A percentile compares a stretch with the other conserved stretches of the same genome.
These are phyloP conservation scores for Pyrgilauda ruficollis DNA, from an alignment of 2,113 vertebrate species.

Conservation along the genomic window DNA sequence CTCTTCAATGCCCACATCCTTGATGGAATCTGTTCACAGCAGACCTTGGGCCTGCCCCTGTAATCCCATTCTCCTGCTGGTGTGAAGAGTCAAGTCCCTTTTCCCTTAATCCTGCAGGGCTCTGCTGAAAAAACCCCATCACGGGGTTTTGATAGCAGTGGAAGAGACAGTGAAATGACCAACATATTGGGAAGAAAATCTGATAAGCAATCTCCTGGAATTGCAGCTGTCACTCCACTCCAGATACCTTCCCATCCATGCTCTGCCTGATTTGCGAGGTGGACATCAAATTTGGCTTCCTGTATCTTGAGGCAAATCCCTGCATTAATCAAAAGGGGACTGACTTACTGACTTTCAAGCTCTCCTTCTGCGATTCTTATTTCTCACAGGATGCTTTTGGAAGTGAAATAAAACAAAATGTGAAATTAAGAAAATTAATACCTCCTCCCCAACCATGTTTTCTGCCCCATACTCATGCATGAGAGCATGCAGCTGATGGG, in stretches of 20 bases:
- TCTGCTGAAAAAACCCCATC: not conserved
- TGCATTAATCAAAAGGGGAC: not conserved
- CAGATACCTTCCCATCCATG: not conserved
- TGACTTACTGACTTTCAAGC: not conserved
- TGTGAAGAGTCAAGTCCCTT: not conserved
- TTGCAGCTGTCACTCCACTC: accelerated
- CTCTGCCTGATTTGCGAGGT: not conserved
- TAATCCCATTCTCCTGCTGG: not conserved
- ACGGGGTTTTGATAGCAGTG: accelerated
- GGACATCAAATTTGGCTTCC: not conserved
- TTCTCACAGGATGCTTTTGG: not conserved
- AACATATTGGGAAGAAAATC: not conserved
- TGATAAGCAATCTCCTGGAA: not conserved
- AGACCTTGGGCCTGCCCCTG: not conserved
- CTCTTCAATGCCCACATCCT: not conserved
- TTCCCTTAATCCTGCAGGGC: not conserved
- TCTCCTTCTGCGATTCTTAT: not conserved
- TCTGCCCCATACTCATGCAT: not conserved
- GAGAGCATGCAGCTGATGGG: not conserved
- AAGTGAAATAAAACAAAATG: not conserved
- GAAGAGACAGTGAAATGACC: not conserved
- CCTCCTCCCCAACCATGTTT: not conserved
- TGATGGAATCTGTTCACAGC: not conserved
- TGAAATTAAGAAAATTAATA: not conserved
- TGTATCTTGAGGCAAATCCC: not conserved